Base-by-base conservation (phyloP, 1,140 invertebrate species). In the Asobara japonica region DNA sequence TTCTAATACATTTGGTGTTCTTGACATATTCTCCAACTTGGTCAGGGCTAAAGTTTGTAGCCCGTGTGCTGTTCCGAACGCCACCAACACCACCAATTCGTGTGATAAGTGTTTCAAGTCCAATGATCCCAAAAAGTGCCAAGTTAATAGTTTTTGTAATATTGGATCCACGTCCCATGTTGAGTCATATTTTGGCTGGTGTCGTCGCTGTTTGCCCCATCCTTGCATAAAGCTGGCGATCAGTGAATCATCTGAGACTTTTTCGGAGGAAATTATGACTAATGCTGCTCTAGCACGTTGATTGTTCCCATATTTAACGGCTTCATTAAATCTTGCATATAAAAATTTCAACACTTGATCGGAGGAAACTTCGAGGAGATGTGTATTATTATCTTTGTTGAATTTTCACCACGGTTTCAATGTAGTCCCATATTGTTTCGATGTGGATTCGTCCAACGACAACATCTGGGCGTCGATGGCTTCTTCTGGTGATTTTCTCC, bases 391-490 rank as follows among this genome's bases (percentile, higher is more conserved):
- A n/a, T 78, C 61, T 38, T 45, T 76, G 29, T 80, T 31, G 25
- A 81, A 85, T 0, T 64, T 3, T 77, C 81, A 82, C 81, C 80
- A 84, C n/a, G 62, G 36, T 64, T 78, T 81, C 3, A 79, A 67
- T n/a, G 75, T 71, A 0, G 61, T 56, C 18, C 78, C 73, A 67
- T 84, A 83, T 51, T 84, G 81, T 20, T 79, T 77, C 11, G 78
- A 60, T 1, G 81, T 83, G 25, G 68, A 74, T 2, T 79, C 51
- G 0, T 79, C 73, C 3, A 83, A 27, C 11, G 82, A 83, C 0
- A 76, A 72, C 36, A 81, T n/a, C 61, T 79, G 73, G 6, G 83
- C 62, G 4, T 78, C 71, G 3, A 78, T 25, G 16, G 74, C 64
- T 56, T 70, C 66, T 61, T 69, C 56, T 31, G 65, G 38, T 13